Conservation (phyloP, 2,888 invertebrate genomes). For the Drosophila anceps region DNA sequence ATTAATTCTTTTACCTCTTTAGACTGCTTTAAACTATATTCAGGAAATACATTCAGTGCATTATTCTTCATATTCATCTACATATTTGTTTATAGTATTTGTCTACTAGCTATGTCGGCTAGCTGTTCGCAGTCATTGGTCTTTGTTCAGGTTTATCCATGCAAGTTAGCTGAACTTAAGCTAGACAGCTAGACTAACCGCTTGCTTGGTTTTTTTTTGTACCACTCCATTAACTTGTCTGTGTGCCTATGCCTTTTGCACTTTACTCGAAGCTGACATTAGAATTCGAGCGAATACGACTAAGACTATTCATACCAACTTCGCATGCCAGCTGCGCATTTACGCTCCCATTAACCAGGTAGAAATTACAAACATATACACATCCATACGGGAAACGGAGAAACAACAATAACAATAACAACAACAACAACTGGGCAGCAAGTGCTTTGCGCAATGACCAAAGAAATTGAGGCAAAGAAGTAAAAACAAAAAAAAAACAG, state of each 20-base stretch:
- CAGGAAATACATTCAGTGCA: neutral
- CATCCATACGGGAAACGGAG: constrained; percentile 36
- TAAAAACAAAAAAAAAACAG: constrained; percentile 39
- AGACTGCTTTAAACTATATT: neutral
- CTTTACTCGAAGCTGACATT: constrained; percentile 68
- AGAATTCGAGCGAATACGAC: constrained; percentile 56
- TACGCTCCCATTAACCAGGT: constrained; percentile 77
- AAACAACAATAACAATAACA: constrained; percentile 26
- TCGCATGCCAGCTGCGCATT: constrained; percentile 79
- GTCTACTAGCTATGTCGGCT: constrained; percentile 21
- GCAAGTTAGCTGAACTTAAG: constrained; percentile 47
- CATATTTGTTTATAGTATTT: neutral
- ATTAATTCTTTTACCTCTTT: neutral
- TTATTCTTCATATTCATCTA: neutral
- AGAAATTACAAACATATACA: constrained; percentile 54
- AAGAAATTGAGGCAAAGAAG: constrained; percentile 57
- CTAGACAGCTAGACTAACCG: constrained; percentile 41
- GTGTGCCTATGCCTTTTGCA: constrained; percentile 72
- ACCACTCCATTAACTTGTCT: constrained; percentile 74
- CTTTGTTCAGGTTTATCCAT: constrained; percentile 42
- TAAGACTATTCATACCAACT: constrained; percentile 51
- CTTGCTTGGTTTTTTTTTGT: constrained; percentile 52
- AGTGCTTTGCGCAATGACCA: constrained; percentile 75
- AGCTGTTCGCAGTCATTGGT: constrained; percentile 44
- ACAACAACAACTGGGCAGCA: constrained; percentile 54